These are phyloP conservation scores for Harmothoe impar DNA, from an alignment of 2,888 invertebrate species.

Conservation along the genomic window DNA sequence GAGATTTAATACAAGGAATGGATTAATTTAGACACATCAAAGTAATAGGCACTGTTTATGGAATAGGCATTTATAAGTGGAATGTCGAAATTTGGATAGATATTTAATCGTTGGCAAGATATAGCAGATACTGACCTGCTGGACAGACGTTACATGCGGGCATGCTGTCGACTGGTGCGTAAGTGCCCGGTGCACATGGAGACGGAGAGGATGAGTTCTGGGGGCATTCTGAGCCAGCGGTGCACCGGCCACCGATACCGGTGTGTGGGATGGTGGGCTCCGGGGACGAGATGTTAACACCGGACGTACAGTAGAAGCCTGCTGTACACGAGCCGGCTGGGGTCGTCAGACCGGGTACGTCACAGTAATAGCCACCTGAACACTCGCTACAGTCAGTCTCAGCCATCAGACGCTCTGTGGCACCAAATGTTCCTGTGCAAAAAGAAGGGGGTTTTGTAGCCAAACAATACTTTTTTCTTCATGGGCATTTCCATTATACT, in stretches of 20 bases:
- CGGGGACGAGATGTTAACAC: slow-evolving; percentile 78
- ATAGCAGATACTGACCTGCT: slow-evolving; percentile 71
- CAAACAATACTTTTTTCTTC: neutral
- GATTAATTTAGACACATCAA: no score
- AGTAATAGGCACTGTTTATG: no score
- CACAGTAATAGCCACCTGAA: slow-evolving; percentile 79
- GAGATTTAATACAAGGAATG: no score
- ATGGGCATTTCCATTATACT: no score
- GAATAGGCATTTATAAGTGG: no score
- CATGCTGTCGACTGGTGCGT: slow-evolving; percentile 75
- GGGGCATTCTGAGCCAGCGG: slow-evolving; percentile 79
- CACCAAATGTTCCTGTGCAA: slow-evolving; percentile 78
- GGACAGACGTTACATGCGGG: slow-evolving; percentile 77
- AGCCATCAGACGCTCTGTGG: slow-evolving; percentile 74
- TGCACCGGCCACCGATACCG: slow-evolving; percentile 78
- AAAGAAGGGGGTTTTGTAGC: slow-evolving; percentile 1
- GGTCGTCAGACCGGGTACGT: slow-evolving; percentile 75
- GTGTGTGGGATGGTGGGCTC: slow-evolving; percentile 72
- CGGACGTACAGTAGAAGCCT: slow-evolving; percentile 80
- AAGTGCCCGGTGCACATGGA: slow-evolving; percentile 81
- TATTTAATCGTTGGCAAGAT: no score
- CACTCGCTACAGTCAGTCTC: slow-evolving; percentile 78
- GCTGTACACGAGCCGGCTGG: slow-evolving; percentile 77
- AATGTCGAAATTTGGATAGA: no score
- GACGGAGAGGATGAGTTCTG: slow-evolving; percentile 77